Conservation (phyloP, 1,140 invertebrate species). For the Panulirus ornatus region DNA sequence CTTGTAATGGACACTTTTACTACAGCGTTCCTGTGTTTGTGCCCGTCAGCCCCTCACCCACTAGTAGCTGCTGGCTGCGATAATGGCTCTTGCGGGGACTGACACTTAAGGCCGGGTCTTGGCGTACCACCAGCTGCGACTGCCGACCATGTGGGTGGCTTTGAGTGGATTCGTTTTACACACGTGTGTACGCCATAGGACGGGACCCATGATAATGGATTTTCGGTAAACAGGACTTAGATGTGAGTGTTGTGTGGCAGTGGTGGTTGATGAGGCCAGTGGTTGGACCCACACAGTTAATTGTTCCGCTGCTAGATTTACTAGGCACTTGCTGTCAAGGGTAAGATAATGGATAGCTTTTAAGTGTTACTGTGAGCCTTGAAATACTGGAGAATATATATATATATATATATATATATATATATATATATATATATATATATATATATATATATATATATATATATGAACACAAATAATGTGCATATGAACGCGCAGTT, state of each 20-base stretch:
- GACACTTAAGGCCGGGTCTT: neutral
- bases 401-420: too few species aligned
- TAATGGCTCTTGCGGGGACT: neutral
- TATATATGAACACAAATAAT: too few species aligned
- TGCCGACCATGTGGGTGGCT: neutral
- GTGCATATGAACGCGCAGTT: too few species aligned
- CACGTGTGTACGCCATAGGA: neutral
- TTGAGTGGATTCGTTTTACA: neutral
- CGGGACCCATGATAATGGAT: neutral
- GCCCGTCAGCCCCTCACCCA: neutral
- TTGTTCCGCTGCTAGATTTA: slow-evolving; percentile 54
- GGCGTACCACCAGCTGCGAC: too few species aligned
- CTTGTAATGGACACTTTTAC: slow-evolving; percentile 44
- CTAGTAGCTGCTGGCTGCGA: neutral
- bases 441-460: too few species aligned
- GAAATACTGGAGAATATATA: too few species aligned
- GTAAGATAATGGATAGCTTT: slow-evolving; percentile 41
- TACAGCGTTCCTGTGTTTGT: neutral
- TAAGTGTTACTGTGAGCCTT: too few species aligned
- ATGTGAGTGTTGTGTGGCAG: slow-evolving; percentile 1
- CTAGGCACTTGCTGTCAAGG: slow-evolving; percentile 25
- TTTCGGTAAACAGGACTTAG: neutral
- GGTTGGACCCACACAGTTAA: neutral
- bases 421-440: too few species aligned
- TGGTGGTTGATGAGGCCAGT: neutral